Conservation (phyloP, 2,113 vertebrate species). For the Anser brachyrhynchus region DNA sequence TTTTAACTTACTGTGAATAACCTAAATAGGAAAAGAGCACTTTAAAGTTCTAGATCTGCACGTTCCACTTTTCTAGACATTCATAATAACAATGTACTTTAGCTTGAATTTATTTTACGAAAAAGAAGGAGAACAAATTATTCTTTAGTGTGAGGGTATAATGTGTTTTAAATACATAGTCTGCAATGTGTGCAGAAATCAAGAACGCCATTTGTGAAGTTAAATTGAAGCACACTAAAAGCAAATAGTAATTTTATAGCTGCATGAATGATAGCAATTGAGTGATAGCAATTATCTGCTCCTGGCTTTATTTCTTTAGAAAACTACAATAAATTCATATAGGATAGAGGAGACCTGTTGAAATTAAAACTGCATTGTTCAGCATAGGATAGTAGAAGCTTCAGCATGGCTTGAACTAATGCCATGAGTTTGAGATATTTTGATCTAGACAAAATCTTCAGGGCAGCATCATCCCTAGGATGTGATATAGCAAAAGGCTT, state of each 20-base stretch:
- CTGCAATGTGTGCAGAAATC: background rate
- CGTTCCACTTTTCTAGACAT: conserved; percentile 24
- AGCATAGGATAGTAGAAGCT: background rate
- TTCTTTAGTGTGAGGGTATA: background rate
- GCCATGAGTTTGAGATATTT: background rate
- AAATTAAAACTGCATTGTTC: background rate
- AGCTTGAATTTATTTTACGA: conserved; percentile 24
- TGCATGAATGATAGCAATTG: background rate
- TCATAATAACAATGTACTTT: background rate
- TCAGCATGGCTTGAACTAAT: background rate
- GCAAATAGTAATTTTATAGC: background rate
- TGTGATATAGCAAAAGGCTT: background rate
- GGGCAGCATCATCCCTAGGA: background rate
- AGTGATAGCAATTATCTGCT: background rate
- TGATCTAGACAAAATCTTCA: background rate
- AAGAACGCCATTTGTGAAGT: background rate
- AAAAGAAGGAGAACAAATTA: conserved; percentile 19
- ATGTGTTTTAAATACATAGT: background rate
- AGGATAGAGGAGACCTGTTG: background rate
- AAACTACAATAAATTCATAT: background rate
- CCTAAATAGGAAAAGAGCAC: background rate
- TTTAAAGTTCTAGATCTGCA: background rate
- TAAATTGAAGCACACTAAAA: background rate
- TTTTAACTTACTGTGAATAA: conserved; percentile 15
- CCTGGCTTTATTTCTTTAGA: background rate